These are phyloP conservation scores for Vipera ursinii DNA, from an alignment of 2,797 vertebrate species.

Conservation along the genomic window DNA sequence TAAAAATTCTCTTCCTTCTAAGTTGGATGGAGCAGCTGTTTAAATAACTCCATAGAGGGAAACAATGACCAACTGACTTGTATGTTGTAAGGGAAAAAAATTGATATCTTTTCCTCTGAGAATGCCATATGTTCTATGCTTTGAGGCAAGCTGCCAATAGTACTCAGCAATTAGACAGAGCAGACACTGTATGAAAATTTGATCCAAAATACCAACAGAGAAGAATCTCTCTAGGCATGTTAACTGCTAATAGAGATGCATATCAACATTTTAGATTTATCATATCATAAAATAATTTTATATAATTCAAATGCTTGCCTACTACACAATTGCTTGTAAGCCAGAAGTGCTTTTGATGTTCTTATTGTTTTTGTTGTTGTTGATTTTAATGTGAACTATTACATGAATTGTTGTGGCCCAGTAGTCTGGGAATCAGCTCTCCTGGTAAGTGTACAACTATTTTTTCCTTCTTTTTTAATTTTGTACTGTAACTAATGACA, in stretches of 20 bases:
- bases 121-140: slow-evolving; percentile 70
- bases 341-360: neutral
- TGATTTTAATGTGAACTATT: slow-evolving; percentile 9
- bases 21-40: slow-evolving; percentile 71
- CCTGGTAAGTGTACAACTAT: neutral
- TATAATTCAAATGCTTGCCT: slow-evolving; percentile 48
- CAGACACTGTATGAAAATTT: slow-evolving; percentile 57
- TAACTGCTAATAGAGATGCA: slow-evolving; percentile 42
- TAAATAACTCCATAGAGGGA: slow-evolving; percentile 65
- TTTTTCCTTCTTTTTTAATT: neutral
- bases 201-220: slow-evolving; percentile 64
- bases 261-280: slow-evolving; percentile 48
- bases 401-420: slow-evolving; percentile 38
- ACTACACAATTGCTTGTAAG: slow-evolving; percentile 25
- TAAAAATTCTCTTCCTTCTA: slow-evolving; percentile 65
- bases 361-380: neutral
- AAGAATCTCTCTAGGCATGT: slow-evolving; percentile 60
- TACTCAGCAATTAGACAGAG: slow-evolving; percentile 60
- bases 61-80: slow-evolving; percentile 69
- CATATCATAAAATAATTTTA: slow-evolving; percentile 57
- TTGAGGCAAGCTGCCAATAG: slow-evolving; percentile 55
- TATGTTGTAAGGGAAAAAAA: slow-evolving; percentile 63
- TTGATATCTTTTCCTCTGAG: slow-evolving; percentile 68
- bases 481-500: slow-evolving; percentile 24
- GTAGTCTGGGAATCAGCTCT: slow-evolving; percentile 37